Evolutionary conservation across 1,140 invertebrate genomes (phyloP), one percentile per base, ranked within the genome.

Genomic region (Aphaenogaster ashmeadi): DNA sequence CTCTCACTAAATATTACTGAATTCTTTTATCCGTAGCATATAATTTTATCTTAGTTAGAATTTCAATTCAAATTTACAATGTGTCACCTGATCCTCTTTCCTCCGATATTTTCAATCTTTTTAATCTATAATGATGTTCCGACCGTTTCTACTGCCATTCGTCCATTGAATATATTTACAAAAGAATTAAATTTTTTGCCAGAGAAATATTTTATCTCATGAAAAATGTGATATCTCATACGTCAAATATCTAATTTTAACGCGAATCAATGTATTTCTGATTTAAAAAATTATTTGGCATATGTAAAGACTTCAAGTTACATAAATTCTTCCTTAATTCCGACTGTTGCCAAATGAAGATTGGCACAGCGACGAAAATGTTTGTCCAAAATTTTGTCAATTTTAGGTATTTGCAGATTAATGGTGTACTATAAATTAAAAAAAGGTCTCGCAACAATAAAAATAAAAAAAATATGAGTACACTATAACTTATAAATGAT

Each of bases 241-340:
- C n/a, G 11, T 9, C 11, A 41, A 56, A 13, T 38, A 15, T 41
- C 52, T 75, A 44, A 21, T 54, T 58, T 56, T 54, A 58, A 6
- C 11, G 7, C 4, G 3, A 27, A 56, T 75, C 9, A 15, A 52
- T 72, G 6, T 38, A 47, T 44, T 62, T 60, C 15, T 78, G 9
- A 62, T 60, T 36, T 1, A 2, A 78, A 64, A 47, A 11, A 64
- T 62, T 47, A 78, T 47, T 78, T 78, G 41, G 41, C 38, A 62
- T n/a, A 5, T 13, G 13, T n/a, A 44, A 27, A n/a, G 15, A 62
- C 18, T 21, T 11, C 8, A 72, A 33, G 52, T 74, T 74, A 41
- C n/a, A 21, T 74, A 74, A 74, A 56, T 56, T n/a, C n/a, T 38
- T 74, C 27, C 27, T 52, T 54, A 54, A n/a, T 36, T 74, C 11